These are phyloP conservation scores for Dasyurus viverrinus DNA, from an alignment of 2,113 vertebrate species.

Conservation along the genomic window DNA sequence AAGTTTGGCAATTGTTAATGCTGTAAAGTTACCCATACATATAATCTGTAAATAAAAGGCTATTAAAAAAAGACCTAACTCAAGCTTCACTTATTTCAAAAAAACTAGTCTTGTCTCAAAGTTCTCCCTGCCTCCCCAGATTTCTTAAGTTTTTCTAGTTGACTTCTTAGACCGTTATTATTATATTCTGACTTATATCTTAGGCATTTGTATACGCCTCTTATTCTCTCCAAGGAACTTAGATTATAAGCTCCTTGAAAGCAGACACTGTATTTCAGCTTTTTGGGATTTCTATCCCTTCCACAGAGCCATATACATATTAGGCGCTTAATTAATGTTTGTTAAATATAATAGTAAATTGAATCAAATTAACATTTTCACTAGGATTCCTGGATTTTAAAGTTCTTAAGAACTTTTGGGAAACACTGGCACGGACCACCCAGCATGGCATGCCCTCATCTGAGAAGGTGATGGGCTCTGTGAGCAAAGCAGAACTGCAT, in stretches of 20 bases:
- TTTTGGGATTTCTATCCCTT: not conserved
- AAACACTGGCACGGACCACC: too few species aligned
- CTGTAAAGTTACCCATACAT: too few species aligned
- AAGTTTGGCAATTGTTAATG: too few species aligned
- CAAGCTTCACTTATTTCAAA: not conserved
- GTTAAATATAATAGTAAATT: not conserved
- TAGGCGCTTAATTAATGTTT: not conserved
- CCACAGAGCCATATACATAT: not conserved
- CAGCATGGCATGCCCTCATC: too few species aligned
- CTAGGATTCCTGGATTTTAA: not conserved
- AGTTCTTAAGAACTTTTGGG: too few species aligned
- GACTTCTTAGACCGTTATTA: not conserved
- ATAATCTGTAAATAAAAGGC: too few species aligned
- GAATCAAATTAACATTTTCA: not conserved
- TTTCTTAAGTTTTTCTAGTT: not conserved
- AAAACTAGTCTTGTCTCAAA: not conserved
- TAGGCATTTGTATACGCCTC: not conserved
- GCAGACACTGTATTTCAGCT: not conserved
- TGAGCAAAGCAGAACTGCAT: too few species aligned
- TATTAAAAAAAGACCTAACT: too few species aligned
- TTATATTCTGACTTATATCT: not conserved
- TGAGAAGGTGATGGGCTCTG: too few species aligned
- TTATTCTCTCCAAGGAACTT: not conserved
- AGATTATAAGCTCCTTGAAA: not conserved
- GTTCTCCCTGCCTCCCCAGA: not conserved